Conservation (phyloP, 2,888 invertebrate species). For the Erebia palarica region DNA sequence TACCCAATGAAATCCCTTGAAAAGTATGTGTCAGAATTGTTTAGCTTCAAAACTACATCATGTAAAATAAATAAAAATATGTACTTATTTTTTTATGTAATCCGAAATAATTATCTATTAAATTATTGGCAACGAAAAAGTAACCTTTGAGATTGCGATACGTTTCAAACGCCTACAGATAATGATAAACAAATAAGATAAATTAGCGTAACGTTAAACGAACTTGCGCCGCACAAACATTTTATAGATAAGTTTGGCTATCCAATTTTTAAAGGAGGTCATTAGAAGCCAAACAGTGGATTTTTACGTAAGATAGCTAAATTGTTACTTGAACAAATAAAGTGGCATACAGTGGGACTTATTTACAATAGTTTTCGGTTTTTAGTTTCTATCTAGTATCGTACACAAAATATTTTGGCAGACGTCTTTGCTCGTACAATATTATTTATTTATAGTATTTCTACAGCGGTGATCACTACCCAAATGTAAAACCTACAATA, state of each 20-base stretch:
- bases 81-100: too few relatives aligned
- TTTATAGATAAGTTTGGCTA: slow-evolving; percentile 7
- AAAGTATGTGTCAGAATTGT: too few relatives aligned
- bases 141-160: slow-evolving; percentile 7
- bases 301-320: slow-evolving; percentile 5
- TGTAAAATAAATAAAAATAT: background rate
- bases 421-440: too few relatives aligned
- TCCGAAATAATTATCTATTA: slow-evolving; percentile 10
- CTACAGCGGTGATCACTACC: too few relatives aligned
- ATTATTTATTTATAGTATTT: too few relatives aligned
- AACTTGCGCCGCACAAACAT: slow-evolving; percentile 7
- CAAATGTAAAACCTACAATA: too few relatives aligned
- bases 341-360: background rate
- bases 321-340: background rate
- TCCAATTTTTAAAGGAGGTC: slow-evolving; percentile 33
- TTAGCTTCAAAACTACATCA: too few relatives aligned
- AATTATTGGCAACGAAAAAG: slow-evolving; percentile 9
- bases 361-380: background rate
- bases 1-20: too few relatives aligned
- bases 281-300: background rate
- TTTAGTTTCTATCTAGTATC: too few relatives aligned
- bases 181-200: slow-evolving; percentile 17
- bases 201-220: slow-evolving; percentile 11
- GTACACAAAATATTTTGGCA: too few relatives aligned
- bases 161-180: slow-evolving; percentile 4